Evolutionary conservation across 2,113 vertebrate species (phyloP), one percentile per base, ranked within the genome.

Genomic region (Pavo muticus): DNA sequence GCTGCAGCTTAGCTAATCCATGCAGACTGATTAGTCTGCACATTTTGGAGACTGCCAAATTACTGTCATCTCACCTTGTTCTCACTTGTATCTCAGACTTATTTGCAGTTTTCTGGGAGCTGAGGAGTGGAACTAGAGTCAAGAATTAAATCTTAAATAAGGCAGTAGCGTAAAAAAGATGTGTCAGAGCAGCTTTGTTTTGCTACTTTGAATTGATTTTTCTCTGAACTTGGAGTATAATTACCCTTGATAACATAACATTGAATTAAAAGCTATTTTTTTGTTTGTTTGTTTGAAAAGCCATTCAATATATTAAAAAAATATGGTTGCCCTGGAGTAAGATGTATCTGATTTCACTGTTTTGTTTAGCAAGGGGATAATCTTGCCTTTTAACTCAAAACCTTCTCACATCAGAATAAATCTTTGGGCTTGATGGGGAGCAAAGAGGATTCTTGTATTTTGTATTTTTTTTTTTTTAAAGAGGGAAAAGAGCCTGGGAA

Each of bases 131-230:
- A 87, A 48, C 67, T 65, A n/a, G 23, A 35, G 35, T 87, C 95
- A 90, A 70, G 85, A 96, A 93, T 87, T 39, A 88, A 91, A 54
- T 64, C 32, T 91, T 74, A 88, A 88, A 74, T 83, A 94, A 96
- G 57, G 76, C 44, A 79, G 47, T 91, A 93, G 94, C 76, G 45
- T 89, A 74, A 84, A 65, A 93, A 56, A 93, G 64, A 93, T 24
- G 50, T 37, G 85, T 52, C 70, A 91, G 87, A 92, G 45, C 48
- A 70, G 82, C 59, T 88, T 42, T 82, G 75, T 84, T 91, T 88
- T 87, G 37, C 88, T 93, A 77, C 52, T 86, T 87, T 70, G 84
- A 95, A 90, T 14, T 90, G 82, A 93, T 96, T 89, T 90, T 84
- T 54, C 35, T 74, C 35, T 78, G 87, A 93, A 88, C 75, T 64